Percentiles rank a stretch among this genome's conserved stretches.
Conservation (phyloP, 2,888 invertebrate species). For the Dasypolia templi region DNA sequence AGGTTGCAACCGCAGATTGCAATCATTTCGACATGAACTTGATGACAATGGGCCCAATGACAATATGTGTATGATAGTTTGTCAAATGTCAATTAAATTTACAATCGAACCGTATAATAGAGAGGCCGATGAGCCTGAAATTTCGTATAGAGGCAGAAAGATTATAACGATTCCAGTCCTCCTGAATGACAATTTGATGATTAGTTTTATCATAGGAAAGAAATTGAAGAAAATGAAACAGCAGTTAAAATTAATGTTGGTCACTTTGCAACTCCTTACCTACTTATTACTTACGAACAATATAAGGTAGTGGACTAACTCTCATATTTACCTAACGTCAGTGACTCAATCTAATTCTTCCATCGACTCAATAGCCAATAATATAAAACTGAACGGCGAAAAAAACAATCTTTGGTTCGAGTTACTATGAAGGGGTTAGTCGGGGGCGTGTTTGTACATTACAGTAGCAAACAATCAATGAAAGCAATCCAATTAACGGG, state of each 20-base stretch:
- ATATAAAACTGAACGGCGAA: conserved; percentile 45
- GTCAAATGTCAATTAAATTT: conserved; percentile 41
- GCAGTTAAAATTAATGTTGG: neutral
- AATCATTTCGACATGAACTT: conserved; percentile 36
- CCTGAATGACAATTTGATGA: neutral
- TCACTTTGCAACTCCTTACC: neutral
- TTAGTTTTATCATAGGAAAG: neutral
- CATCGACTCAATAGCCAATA: conserved; percentile 13
- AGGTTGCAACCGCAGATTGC: conserved; percentile 9
- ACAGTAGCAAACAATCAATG: conserved; percentile 79
- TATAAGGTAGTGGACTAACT: neutral
- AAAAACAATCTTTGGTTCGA: conserved; percentile 46
- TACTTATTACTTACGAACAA: neutral
- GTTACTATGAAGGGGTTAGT: conserved; percentile 54
- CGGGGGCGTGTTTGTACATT: conserved; percentile 61
- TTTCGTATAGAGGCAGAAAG: conserved; percentile 15
- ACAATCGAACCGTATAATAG: conserved; percentile 20
- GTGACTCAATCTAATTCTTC: conserved; percentile 11
- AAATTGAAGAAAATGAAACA: neutral
- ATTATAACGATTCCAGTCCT: conserved; percentile 28
- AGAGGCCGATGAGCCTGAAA: conserved; percentile 21
- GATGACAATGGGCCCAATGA: conserved; percentile 19
- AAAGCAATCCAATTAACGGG: conserved; percentile 83
- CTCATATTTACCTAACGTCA: neutral
- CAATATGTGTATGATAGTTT: conserved; percentile 27